phyloP scores from a whole-genome alignment of 2,113 vertebrate species.

The Clarias magur region DNA sequence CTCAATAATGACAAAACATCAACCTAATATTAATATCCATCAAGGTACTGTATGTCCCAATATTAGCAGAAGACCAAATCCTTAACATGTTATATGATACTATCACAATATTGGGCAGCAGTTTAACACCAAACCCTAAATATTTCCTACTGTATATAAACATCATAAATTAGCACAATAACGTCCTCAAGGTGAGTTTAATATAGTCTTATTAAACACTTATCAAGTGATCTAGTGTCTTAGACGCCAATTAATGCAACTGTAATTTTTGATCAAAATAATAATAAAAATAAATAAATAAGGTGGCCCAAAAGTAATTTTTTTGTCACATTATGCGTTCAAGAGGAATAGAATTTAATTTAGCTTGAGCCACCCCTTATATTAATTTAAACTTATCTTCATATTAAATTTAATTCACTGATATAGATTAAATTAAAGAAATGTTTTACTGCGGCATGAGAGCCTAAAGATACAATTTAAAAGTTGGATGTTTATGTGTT shows the following conservation, averaged over 20 bases:
- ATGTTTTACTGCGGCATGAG: no score
- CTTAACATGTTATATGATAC: not conserved
- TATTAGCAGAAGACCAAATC: not conserved
- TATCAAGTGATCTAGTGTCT: not conserved
- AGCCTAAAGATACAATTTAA: no score
- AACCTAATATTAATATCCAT: conserved; percentile 17
- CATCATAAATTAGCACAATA: not conserved
- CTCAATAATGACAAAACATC: conserved; percentile 18
- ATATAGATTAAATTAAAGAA: no score
- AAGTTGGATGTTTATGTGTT: no score
- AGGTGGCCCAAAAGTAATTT: not conserved
- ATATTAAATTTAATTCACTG: no score
- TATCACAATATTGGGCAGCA: not conserved
- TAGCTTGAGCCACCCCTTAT: not conserved
- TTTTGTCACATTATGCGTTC: not conserved
- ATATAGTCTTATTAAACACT: not conserved
- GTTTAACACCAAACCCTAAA: not conserved
- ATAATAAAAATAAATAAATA: not conserved
- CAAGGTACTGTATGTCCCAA: no score
- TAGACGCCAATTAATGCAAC: not conserved
- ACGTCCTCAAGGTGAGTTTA: not conserved
- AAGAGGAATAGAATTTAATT: not conserved
- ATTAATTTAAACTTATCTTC: no score
- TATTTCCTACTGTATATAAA: not conserved
- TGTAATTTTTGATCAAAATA: not conserved